These are phyloP conservation scores for Hetaerina titia DNA, from an alignment of 2,888 invertebrate species.

Conservation along the genomic window DNA sequence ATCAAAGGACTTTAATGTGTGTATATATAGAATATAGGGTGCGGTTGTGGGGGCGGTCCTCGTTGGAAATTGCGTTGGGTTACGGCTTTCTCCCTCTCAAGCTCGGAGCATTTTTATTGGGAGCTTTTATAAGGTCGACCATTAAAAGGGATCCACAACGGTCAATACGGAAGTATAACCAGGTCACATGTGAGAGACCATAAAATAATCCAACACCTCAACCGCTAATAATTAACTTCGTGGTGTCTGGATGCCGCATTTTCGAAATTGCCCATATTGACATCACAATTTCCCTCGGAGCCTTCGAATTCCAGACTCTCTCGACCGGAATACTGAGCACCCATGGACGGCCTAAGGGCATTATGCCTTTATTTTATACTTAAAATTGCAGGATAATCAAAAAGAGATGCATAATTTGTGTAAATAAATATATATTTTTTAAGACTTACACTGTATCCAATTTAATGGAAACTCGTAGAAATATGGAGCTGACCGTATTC, in stretches of 20 bases:
- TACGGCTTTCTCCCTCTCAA: neutral
- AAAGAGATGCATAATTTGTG: too few species aligned
- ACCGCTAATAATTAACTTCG: neutral
- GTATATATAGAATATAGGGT: neutral
- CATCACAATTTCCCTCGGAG: too few species aligned
- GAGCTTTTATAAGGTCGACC: slow-evolving; percentile 1
- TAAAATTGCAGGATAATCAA: too few species aligned
- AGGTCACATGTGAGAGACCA: neutral
- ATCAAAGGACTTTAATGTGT: neutral
- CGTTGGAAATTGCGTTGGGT: neutral
- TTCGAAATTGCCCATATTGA: neutral
- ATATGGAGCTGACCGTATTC: too few species aligned
- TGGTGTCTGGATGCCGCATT: neutral
- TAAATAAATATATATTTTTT: too few species aligned
- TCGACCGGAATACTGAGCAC: too few species aligned
- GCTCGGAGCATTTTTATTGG: neutral
- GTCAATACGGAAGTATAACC: neutral
- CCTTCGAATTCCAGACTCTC: too few species aligned
- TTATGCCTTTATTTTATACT: too few species aligned
- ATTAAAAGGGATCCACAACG: neutral
- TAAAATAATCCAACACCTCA: neutral
- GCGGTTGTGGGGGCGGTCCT: neutral
- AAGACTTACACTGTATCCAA: too few species aligned
- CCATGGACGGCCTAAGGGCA: too few species aligned
- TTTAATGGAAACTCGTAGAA: too few species aligned